A percentile compares a stretch with the other conserved stretches of the same genome.
Evolutionary conservation across 2,113 vertebrate species (phyloP).

Genomic region (Myrmophylax atrothorax): DNA sequence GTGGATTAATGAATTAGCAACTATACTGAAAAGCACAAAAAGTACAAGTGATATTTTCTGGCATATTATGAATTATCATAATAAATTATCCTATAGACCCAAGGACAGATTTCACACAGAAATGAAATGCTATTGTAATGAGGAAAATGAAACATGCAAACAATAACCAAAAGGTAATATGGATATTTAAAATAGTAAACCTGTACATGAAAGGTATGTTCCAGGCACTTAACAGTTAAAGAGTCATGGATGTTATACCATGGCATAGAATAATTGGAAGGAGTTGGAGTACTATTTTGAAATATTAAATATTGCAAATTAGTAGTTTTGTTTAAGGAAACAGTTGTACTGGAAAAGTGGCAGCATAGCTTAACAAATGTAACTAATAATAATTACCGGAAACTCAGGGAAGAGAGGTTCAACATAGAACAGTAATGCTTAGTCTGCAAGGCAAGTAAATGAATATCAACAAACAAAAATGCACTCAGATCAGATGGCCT

Average conservation of each 20-base stretch:
- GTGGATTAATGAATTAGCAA: not conserved
- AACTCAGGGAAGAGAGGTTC: not conserved
- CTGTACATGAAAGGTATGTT: not conserved
- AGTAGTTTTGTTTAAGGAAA: not conserved
- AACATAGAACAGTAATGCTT: not conserved
- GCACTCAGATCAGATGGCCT: not conserved
- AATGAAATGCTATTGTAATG: not conserved
- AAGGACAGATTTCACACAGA: not conserved
- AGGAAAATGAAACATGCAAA: not conserved
- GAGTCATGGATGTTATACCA: not conserved
- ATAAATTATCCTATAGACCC: not conserved
- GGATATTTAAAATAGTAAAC: not conserved
- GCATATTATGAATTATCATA: not conserved
- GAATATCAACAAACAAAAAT: not conserved
- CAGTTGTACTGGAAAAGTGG: not conserved
- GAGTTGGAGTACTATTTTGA: not conserved
- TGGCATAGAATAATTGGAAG: not conserved
- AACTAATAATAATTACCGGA: conserved; percentile 10
- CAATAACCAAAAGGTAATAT: not conserved
- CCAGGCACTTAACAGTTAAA: not conserved
- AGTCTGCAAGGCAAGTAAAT: conserved; percentile 27
- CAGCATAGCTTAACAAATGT: not conserved
- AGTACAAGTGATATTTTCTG: conserved; percentile 1
- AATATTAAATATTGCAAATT: not conserved
- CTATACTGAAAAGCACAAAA: conserved; percentile 6